These are phyloP conservation scores for Carposina sasakii DNA, from an alignment of 1,140 invertebrate species.

Conservation along the genomic window DNA sequence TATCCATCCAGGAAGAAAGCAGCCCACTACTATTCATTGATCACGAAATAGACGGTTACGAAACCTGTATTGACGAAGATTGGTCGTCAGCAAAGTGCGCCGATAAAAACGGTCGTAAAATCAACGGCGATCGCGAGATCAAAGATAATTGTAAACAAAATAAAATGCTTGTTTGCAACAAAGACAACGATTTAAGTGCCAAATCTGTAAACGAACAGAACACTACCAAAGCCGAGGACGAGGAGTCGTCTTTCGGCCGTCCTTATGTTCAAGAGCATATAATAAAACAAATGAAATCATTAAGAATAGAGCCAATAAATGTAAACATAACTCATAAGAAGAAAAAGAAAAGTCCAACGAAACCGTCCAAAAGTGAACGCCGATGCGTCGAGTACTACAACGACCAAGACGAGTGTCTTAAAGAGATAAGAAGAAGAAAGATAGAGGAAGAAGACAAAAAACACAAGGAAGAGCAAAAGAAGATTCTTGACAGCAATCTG, in stretches of 20 bases:
- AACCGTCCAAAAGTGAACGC: conserved; percentile 50
- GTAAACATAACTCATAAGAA: conserved; percentile 51
- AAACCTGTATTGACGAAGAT: conserved; percentile 69
- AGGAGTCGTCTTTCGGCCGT: conserved; percentile 40
- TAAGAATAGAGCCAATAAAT: conserved; percentile 59
- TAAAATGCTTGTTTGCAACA: conserved; percentile 49
- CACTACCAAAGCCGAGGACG: conserved; percentile 35
- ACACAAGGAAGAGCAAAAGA: conserved; percentile 37
- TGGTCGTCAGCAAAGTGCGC: conserved; percentile 53
- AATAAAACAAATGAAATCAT: conserved; percentile 65
- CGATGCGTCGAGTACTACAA: conserved; percentile 69
- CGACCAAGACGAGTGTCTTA: conserved; percentile 68
- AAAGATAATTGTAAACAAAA: conserved; percentile 62
- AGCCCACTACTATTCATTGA: conserved; percentile 60
- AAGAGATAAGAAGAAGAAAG: conserved; percentile 58
- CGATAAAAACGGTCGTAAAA: conserved; percentile 58
- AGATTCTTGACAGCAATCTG: conserved; percentile 32
- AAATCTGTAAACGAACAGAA: conserved; percentile 49
- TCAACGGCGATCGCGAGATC: conserved; percentile 54
- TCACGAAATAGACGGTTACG: conserved; percentile 69
- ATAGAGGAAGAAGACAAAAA: conserved; percentile 56
- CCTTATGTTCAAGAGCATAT: conserved; percentile 62
- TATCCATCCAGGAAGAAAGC: conserved; percentile 55
- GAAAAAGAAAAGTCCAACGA: conserved; percentile 47
- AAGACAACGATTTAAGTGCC: conserved; percentile 55